These are phyloP conservation scores for Stichopus chloronotus DNA, from an alignment of 35 echinoderm and acorn worm genomes.

Conservation along the genomic window DNA sequence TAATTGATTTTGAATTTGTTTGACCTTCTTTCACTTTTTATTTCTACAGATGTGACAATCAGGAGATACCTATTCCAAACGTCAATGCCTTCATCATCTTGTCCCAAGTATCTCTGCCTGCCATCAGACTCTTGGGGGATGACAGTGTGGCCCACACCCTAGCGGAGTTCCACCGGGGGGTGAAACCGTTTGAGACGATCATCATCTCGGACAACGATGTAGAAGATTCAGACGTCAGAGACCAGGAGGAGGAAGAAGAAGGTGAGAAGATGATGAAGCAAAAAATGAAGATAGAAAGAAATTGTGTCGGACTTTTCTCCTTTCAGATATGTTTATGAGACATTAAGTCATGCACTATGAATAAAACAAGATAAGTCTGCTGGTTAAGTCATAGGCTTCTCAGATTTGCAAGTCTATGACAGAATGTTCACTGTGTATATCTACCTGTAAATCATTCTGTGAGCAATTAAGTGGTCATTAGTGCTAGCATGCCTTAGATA, in stretches of 20 bases:
- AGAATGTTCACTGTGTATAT: too few species aligned
- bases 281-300: too few species aligned
- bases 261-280: background rate
- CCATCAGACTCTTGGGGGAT: slow-evolving; percentile 77
- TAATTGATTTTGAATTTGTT: too few species aligned
- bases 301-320: too few species aligned
- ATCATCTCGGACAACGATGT: slow-evolving; percentile 72
- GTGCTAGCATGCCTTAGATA: too few species aligned
- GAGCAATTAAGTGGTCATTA: too few species aligned
- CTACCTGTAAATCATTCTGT: too few species aligned
- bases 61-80: slow-evolving; percentile 72
- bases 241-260: slow-evolving; percentile 48
- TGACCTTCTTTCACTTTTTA: background rate
- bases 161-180: slow-evolving; percentile 66
- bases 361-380: too few species aligned
- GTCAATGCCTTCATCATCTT: slow-evolving; percentile 83
- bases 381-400: too few species aligned
- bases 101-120: slow-evolving; percentile 69
- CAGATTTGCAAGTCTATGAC: too few species aligned
- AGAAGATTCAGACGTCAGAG: slow-evolving; percentile 52
- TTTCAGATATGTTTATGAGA: too few species aligned
- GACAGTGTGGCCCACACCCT: slow-evolving; percentile 68
- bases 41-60: slow-evolving; percentile 77
- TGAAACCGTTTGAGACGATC: slow-evolving; percentile 70
- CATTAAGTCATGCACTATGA: too few species aligned